These are phyloP conservation scores for Siphamia tubifer DNA, from an alignment of 2,113 vertebrate species.

Conservation along the genomic window DNA sequence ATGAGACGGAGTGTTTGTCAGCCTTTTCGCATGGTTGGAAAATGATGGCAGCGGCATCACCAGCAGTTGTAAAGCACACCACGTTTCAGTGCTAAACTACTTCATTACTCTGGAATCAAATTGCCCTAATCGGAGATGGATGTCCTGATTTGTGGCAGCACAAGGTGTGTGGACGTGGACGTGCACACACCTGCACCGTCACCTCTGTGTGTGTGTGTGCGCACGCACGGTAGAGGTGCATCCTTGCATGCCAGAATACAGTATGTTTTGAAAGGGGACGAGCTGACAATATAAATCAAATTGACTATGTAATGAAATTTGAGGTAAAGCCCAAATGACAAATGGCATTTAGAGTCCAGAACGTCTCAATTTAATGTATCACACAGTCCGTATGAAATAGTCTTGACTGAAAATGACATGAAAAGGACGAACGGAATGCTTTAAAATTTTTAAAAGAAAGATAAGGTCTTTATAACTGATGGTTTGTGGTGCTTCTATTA, in stretches of 20 bases:
- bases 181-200: background rate
- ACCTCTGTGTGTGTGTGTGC: background rate
- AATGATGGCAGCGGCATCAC: conserved; percentile 10
- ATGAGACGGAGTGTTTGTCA: background rate
- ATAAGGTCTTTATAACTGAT: too few relatives aligned
- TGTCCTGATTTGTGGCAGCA: conserved; percentile 39
- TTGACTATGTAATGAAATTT: conserved; percentile 22
- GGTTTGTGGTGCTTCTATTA: too few relatives aligned
- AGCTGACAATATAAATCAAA: conserved; percentile 14
- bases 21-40: conserved; percentile 18
- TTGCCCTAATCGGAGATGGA: conserved; percentile 43
- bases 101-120: conserved; percentile 52
- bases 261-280: background rate
- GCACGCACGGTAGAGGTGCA: background rate
- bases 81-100: conserved; percentile 35
- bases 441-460: too few relatives aligned
- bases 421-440: too few relatives aligned
- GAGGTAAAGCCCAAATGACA: conserved; percentile 7
- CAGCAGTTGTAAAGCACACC: background rate
- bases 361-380: background rate
- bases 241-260: background rate
- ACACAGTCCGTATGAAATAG: too few relatives aligned
- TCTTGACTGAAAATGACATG: too few relatives aligned
- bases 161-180: background rate
- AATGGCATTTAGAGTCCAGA: background rate